Conservation (phyloP, 2,797 vertebrate genomes). For the Smutsia gigantea region DNA sequence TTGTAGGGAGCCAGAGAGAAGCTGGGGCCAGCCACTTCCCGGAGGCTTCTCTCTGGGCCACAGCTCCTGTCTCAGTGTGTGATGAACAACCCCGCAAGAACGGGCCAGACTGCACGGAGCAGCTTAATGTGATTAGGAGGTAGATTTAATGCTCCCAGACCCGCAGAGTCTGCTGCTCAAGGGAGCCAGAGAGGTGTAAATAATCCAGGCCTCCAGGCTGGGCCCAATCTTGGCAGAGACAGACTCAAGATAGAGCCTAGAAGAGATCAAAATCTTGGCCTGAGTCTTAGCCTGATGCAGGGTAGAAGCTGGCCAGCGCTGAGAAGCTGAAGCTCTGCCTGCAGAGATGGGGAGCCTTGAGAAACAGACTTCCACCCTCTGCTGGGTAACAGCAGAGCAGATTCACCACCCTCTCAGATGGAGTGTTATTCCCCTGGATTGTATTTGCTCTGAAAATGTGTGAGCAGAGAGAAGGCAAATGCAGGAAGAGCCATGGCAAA, state of each 20-base stretch:
- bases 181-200: slow-evolving; percentile 75
- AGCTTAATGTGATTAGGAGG: slow-evolving; percentile 69
- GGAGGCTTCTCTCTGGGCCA: slow-evolving; percentile 62
- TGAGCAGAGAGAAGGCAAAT: not conserved
- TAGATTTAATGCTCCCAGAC: slow-evolving; percentile 77
- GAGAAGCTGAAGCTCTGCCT: not conserved
- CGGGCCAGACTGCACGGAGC: slow-evolving; percentile 64
- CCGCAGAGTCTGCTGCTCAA: slow-evolving; percentile 68
- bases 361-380: not conserved
- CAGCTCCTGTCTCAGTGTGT: slow-evolving; percentile 60
- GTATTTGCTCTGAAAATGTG: not conserved
- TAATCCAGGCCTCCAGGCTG: slow-evolving; percentile 72
- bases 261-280: slow-evolving; percentile 63
- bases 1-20: slow-evolving; percentile 29
- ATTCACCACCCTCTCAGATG: not conserved
- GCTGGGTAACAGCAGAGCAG: not conserved
- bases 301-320: not conserved
- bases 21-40: slow-evolving; percentile 59
- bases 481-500: not conserved
- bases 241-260: slow-evolving; percentile 32
- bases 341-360: not conserved
- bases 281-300: not conserved
- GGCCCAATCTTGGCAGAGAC: slow-evolving; percentile 57
- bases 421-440: not conserved
- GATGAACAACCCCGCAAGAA: slow-evolving; percentile 72